Conservation (phyloP, 2,113 vertebrate species). For the Microcebus tavaratra region DNA sequence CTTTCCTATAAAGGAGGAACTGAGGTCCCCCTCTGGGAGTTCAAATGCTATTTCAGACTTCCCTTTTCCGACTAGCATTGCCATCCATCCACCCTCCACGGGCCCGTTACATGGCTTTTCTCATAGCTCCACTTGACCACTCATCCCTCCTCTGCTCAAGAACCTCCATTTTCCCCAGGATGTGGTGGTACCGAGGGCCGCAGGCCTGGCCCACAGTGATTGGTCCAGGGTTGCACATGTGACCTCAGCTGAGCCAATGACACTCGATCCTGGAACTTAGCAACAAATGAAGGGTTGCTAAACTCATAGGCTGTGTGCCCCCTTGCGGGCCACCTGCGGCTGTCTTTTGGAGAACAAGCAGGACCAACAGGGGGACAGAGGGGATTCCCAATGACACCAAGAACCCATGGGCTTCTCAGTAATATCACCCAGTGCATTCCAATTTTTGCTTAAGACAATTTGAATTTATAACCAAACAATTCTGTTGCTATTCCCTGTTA, state of each 20-base stretch:
- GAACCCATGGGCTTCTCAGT: neutral
- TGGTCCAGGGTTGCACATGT: neutral
- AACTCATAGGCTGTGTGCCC: neutral
- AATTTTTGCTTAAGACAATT: neutral
- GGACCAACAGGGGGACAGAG: neutral
- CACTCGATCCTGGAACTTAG: neutral
- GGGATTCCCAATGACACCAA: neutral
- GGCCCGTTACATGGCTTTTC: neutral
- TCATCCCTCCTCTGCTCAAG: neutral
- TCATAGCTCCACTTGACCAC: neutral
- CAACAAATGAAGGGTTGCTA: neutral
- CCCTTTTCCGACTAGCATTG: neutral
- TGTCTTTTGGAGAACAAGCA: neutral
- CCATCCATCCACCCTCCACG: neutral
- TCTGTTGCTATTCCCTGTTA: neutral
- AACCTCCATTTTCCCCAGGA: neutral
- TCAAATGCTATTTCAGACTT: neutral
- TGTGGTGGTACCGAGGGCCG: neutral
- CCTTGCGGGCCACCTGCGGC: neutral
- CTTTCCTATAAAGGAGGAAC: neutral
- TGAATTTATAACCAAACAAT: neutral
- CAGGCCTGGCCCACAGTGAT: neutral
- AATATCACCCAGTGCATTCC: neutral
- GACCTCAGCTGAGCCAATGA: neutral
- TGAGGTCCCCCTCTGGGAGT: neutral